Conservation (phyloP, 2,888 invertebrate genomes). For the Invenusta paracnida region DNA sequence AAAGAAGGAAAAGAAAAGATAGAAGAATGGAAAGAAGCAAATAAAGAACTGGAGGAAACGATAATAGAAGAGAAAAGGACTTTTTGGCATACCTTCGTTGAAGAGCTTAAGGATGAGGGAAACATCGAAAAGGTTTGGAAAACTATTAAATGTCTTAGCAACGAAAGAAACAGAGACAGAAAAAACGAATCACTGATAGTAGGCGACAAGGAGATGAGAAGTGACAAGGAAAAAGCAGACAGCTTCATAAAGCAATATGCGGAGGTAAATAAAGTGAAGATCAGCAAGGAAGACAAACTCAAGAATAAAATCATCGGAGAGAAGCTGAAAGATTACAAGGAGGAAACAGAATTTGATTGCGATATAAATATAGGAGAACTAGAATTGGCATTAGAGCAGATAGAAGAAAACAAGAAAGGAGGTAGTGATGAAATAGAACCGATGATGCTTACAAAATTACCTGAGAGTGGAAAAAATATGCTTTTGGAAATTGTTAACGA, state of each 20-base stretch:
- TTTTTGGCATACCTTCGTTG: background rate
- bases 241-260: background rate
- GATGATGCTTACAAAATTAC: no score
- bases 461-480: background rate
- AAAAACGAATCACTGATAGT: background rate
- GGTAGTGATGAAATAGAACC: no score
- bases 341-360: background rate
- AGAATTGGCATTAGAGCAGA: background rate
- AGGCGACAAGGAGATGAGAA: background rate
- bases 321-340: background rate
- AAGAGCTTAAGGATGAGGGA: background rate
- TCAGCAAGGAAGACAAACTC: background rate
- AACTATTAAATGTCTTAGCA: slow-evolving; percentile 17
- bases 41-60: background rate
- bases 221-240: background rate
- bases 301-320: background rate
- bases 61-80: background rate
- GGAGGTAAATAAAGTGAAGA: background rate
- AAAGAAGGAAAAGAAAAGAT: slow-evolving; percentile 14
- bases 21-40: no score
- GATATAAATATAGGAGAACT: background rate
- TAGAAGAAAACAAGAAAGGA: background rate
- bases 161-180: background rate
- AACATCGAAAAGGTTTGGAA: slow-evolving; percentile 4
- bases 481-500: background rate